phyloP scores from a whole-genome alignment of 2,113 vertebrate genomes.

The Pterophyllum scalare region DNA sequence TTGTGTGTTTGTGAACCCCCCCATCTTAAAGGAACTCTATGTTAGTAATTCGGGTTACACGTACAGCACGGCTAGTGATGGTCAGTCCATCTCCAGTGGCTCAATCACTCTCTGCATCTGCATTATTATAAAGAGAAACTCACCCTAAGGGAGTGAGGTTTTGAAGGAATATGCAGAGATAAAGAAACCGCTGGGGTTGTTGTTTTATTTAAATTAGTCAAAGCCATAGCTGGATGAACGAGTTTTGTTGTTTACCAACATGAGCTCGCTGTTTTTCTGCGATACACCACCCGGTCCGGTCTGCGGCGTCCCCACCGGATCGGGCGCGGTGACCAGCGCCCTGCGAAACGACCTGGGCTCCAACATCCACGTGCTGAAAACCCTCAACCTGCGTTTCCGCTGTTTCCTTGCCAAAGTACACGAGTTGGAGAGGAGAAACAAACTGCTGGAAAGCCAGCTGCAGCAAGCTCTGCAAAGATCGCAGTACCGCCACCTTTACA shows the following conservation, averaged over 20 bases:
- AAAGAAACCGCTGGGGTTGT: constrained; percentile 16
- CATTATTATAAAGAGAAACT: constrained; percentile 57
- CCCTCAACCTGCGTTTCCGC: constrained; percentile 91
- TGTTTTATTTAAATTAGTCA: constrained; percentile 11
- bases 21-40: constrained; percentile 25
- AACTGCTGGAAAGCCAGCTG: constrained; percentile 87
- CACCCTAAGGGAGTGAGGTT: constrained; percentile 28
- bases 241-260: constrained; percentile 52
- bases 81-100: constrained; percentile 65
- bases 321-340: constrained; percentile 81
- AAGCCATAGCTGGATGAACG: constrained; percentile 26
- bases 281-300: constrained; percentile 74
- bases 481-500: constrained; percentile 79
- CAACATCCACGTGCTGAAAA: constrained; percentile 91
- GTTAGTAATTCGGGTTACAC: constrained; percentile 42
- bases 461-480: constrained; percentile 80
- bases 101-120: constrained; percentile 59
- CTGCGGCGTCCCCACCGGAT: constrained; percentile 42
- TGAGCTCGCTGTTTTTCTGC: constrained; percentile 87
- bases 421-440: constrained; percentile 89
- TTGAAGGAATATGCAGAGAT: constrained; percentile 54
- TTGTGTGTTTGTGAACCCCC: background rate
- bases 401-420: constrained; percentile 92
- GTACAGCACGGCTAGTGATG: constrained; percentile 57
- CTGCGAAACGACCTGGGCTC: constrained; percentile 91